phyloP scores from a whole-genome alignment of 1,140 invertebrate species.

The Drosophila paulistorum region DNA sequence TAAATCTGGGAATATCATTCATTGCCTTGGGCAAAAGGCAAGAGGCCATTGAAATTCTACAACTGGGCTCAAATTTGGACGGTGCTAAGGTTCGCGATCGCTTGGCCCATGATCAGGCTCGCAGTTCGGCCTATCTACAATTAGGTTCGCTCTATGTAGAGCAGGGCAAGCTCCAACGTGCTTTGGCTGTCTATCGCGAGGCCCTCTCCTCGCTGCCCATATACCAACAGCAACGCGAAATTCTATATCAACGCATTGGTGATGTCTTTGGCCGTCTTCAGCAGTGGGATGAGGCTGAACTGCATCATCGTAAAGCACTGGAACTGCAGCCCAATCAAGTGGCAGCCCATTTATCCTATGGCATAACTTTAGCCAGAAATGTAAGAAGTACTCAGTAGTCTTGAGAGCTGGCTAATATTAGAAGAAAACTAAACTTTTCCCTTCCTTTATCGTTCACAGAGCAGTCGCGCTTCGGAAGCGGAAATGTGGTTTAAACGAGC shows the following conservation, averaged over 20 bases:
- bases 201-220: conserved; percentile 92
- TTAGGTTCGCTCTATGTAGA: conserved; percentile 95
- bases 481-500: conserved; percentile 95
- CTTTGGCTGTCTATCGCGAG: conserved; percentile 94
- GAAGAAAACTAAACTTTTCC: neutral
- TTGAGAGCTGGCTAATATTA: neutral
- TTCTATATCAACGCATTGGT: conserved; percentile 84
- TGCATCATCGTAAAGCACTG: conserved; percentile 92
- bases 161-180: conserved; percentile 91
- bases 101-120: conserved; percentile 93
- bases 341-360: conserved; percentile 95
- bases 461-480: conserved; percentile 91
- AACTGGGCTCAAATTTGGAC: conserved; percentile 92
- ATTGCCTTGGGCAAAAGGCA: conserved; percentile 91
- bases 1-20: conserved; percentile 95
- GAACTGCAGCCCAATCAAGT: conserved; percentile 92
- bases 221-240: conserved; percentile 91
- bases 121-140: conserved; percentile 95
- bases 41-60: conserved; percentile 92
- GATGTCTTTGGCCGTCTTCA: conserved; percentile 93
- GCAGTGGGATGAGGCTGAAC: conserved; percentile 91
- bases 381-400: conserved; percentile 85
- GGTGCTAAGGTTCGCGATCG: conserved; percentile 94
- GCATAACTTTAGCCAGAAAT: conserved; percentile 94
- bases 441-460: conserved; percentile 83